Evolutionary conservation across 2,888 invertebrate species (phyloP).

Genomic region (Polymixis flavicincta): DNA sequence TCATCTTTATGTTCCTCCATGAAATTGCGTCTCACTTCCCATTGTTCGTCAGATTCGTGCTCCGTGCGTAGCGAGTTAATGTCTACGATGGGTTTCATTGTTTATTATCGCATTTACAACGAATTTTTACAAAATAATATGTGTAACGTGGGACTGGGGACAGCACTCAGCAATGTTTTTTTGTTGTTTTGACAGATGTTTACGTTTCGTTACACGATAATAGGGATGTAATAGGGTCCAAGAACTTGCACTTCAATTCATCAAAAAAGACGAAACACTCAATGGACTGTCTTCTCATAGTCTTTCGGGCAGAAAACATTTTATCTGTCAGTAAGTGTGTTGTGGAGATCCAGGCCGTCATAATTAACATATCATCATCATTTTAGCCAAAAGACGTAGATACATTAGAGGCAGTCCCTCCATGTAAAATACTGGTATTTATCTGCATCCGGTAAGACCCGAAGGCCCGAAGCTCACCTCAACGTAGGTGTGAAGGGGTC

Average conservation of each 20-base stretch:
- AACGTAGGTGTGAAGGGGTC: too few species aligned
- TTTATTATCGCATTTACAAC: constrained; percentile 29
- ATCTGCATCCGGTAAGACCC: too few species aligned
- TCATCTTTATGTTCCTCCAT: constrained; percentile 94
- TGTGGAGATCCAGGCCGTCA: too few species aligned
- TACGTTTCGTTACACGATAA: neutral
- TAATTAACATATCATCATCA: too few species aligned
- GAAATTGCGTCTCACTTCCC: constrained; percentile 95
- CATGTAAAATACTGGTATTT: too few species aligned
- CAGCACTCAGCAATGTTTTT: neutral
- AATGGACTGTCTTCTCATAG: neutral
- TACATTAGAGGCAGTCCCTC: too few species aligned
- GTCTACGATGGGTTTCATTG: constrained; percentile 86
- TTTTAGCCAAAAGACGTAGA: too few species aligned
- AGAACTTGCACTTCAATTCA: neutral
- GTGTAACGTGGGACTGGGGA: neutral
- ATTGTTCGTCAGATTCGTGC: constrained; percentile 97
- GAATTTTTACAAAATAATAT: constrained; percentile 13
- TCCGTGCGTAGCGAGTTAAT: constrained; percentile 94
- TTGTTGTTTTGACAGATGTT: constrained; percentile 25
- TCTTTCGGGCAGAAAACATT: neutral
- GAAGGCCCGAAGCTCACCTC: too few species aligned
- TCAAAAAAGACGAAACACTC: neutral
- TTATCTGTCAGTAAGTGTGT: too few species aligned
- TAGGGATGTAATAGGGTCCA: too few species aligned